phyloP scores from a whole-genome alignment of 2,797 vertebrate genomes.

The Pangasius krempfi region DNA sequence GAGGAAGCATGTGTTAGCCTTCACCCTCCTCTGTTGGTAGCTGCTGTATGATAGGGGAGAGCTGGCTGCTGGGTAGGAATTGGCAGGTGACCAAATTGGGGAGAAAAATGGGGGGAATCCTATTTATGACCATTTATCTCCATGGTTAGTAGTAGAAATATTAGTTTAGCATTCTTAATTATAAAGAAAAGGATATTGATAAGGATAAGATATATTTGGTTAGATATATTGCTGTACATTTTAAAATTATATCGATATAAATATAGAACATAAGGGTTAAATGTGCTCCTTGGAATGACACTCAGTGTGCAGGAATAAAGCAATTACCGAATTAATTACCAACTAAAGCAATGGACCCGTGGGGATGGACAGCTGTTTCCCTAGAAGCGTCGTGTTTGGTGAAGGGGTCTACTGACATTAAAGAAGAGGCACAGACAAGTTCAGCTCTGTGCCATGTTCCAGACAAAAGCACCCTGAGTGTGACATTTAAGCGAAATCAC shows the following conservation, averaged over 20 bases:
- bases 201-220: background rate
- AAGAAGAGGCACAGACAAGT: constrained; percentile 50
- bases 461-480: constrained; percentile 46
- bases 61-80: background rate
- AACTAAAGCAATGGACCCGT: constrained; percentile 49
- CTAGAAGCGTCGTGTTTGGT: constrained; percentile 46
- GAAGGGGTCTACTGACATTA: constrained; percentile 58
- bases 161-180: background rate
- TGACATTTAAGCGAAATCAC: constrained; percentile 62
- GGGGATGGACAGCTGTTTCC: constrained; percentile 50
- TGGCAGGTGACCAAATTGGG: background rate
- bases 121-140: background rate
- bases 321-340: constrained; percentile 35
- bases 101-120: background rate
- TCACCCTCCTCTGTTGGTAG: too few species aligned
- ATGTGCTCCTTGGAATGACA: constrained; percentile 14
- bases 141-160: background rate
- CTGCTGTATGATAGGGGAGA: background rate
- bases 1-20: background rate
- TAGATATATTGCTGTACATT: background rate
- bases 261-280: constrained; percentile 5
- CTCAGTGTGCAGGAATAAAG: constrained; percentile 37
- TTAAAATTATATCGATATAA: background rate
- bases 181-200: background rate
- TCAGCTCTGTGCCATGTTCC: constrained; percentile 38